Conservation (phyloP, 1,140 invertebrate genomes). For the Platyura marginata region DNA sequence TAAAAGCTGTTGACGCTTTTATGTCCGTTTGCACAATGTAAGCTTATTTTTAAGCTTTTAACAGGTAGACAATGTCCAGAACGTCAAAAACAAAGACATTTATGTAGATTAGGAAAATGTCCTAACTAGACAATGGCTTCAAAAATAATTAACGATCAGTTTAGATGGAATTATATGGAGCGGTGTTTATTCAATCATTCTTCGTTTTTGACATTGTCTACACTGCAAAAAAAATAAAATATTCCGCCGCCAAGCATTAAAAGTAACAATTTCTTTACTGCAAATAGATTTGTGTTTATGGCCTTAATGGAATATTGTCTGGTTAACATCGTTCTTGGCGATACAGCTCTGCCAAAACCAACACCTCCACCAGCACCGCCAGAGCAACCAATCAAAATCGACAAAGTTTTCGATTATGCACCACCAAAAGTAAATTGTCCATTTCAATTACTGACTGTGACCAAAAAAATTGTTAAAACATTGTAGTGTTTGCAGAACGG, state of each 20-base stretch:
- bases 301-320: slow-evolving; percentile 83
- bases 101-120: too few relatives aligned
- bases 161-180: too few relatives aligned
- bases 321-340: slow-evolving; percentile 47
- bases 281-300: slow-evolving; percentile 62
- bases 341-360: slow-evolving; percentile 21
- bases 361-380: slow-evolving; percentile 20
- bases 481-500: slow-evolving; percentile 13
- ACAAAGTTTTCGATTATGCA: slow-evolving; percentile 7
- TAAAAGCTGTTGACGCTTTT: slow-evolving; percentile 85
- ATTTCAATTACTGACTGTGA: not conserved
- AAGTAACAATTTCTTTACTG: not conserved
- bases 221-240: too few relatives aligned
- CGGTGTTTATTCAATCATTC: too few relatives aligned
- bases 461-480: not conserved
- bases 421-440: not conserved
- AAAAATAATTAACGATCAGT: too few relatives aligned
- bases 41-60: not conserved
- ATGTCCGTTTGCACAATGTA: slow-evolving; percentile 77
- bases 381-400: slow-evolving; percentile 6
- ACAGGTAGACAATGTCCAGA: too few relatives aligned
- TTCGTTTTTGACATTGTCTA: too few relatives aligned
- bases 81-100: too few relatives aligned
- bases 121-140: too few relatives aligned
- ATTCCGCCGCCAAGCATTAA: too few relatives aligned